Evolutionary conservation across 2,113 vertebrate species (phyloP), one percentile per base, ranked within the genome.

Genomic region (Upupa epops): DNA sequence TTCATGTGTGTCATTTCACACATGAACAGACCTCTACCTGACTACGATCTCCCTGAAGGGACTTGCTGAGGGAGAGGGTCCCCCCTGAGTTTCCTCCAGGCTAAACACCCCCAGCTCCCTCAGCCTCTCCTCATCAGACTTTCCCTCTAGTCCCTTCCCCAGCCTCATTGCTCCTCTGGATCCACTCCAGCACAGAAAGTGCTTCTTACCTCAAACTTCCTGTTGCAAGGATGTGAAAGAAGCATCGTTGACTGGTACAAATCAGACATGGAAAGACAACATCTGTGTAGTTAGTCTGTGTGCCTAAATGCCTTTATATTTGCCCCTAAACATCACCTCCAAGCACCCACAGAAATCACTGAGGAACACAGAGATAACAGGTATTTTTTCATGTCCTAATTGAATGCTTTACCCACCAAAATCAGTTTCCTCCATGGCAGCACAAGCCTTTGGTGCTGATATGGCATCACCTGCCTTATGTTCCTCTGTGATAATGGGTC

Each of bases 361-460:
- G 51, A 73, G 64, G 32, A 66, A 65, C 1, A 3, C 17, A 37
- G 5, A 17, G 24, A 56, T 83, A 77, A 11, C 5, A 83, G 32
- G 32, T 48, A 56, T 87, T 76, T 68, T 90, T 26, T 24, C 63
- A 59, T 48, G n/a, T 63, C 73, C 18, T 74, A 55, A 80, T 24
- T 77, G 49, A 89, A 75, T 65, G 40, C 31, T 78, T 93, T 74
- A 58, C 49, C 37, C 37, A 32, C 32, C 78, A 86, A 95, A 89
- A 74, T 74, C 42, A 11, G 60, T 81, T 91, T 80, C n/a, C 15
- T 92, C 54, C 29, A 40, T 0, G 34, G 22, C 22, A 64, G 28
- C 72, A 17, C 4, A 4, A 78, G 83, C 29, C 46, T 65, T 48
- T 75, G 66, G 52, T 68, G 76, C 32, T 83, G 48, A 3, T 52